phyloP scores from a whole-genome alignment of 1,140 invertebrate species.

The Chymomyza costata region DNA sequence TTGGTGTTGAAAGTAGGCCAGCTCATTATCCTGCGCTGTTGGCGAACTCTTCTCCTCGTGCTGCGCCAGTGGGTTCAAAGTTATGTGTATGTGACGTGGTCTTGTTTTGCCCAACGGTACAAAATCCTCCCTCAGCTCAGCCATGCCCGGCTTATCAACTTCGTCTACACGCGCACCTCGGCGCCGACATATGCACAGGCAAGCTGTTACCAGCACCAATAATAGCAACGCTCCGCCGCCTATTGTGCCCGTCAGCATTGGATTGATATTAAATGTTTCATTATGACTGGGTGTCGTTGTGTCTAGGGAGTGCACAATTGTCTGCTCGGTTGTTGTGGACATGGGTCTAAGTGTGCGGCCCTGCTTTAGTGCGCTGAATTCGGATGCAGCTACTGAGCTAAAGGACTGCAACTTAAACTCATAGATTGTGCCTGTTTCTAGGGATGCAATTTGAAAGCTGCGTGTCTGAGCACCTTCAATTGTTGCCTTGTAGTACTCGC shows the following conservation, averaged over 20 bases:
- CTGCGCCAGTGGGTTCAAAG: conserved; percentile 82
- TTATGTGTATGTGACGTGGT: conserved; percentile 81
- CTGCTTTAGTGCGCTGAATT: conserved; percentile 88
- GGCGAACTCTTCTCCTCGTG: conserved; percentile 42
- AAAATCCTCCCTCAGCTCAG: conserved; percentile 50
- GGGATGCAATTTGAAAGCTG: conserved; percentile 83
- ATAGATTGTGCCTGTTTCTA: conserved; percentile 88
- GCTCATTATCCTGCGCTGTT: conserved; percentile 39
- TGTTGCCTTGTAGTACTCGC: conserved; percentile 88
- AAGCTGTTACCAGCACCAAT: conserved; percentile 49
- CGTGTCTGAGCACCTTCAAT: conserved; percentile 82
- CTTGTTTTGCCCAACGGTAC: conserved; percentile 65
- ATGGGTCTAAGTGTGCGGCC: conserved; percentile 79
- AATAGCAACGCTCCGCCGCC: conserved; percentile 53
- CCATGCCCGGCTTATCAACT: conserved; percentile 67
- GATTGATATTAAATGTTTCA: conserved; percentile 52
- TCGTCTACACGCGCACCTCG: conserved; percentile 38
- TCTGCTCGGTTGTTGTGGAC: conserved; percentile 37
- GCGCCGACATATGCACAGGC: conserved; percentile 73
- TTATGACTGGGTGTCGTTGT: conserved; percentile 55
- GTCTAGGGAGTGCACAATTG: conserved; percentile 22
- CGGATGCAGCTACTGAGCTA: conserved; percentile 87
- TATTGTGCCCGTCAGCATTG: conserved; percentile 47
- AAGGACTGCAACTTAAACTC: conserved; percentile 95
- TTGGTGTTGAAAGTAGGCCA: conserved; percentile 46